phyloP scores from a whole-genome alignment of 2,888 invertebrate species.

The Cynaeus angustus region DNA sequence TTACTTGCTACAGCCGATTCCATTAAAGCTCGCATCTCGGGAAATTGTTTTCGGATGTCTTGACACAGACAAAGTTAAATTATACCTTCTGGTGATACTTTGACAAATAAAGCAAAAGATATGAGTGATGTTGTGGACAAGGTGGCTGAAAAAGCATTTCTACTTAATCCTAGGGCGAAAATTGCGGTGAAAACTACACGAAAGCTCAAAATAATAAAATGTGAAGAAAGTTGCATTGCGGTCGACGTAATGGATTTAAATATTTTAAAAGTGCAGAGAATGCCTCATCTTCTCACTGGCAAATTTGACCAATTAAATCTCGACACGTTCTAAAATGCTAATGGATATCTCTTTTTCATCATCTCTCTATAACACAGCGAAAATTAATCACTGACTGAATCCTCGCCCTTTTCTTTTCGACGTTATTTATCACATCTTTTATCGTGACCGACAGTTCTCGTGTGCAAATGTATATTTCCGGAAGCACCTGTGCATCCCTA shows the following conservation, averaged over 20 bases:
- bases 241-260: constrained; percentile 9
- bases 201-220: not conserved
- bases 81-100: constrained; percentile 55
- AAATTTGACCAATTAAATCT: constrained; percentile 1
- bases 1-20: constrained; percentile 52
- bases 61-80: constrained; percentile 56
- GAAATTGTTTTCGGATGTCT: constrained; percentile 57
- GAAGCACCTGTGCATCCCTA: constrained; percentile 56
- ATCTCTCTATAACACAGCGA: constrained; percentile 27
- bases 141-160: constrained; percentile 23
- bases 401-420: constrained; percentile 33
- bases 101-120: constrained; percentile 54
- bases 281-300: not conserved
- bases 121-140: constrained; percentile 42
- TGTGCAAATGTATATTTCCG: constrained; percentile 55
- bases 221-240: constrained; percentile 2
- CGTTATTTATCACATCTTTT: constrained; percentile 56
- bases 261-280: constrained; percentile 8
- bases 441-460: constrained; percentile 53
- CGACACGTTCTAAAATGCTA: constrained; percentile 14
- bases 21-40: constrained; percentile 54
- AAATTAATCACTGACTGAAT: constrained; percentile 50
- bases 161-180: not conserved
- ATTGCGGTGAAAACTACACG: no score
- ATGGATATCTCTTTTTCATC: constrained; percentile 19